These are phyloP conservation scores for Saccostrea glomerata DNA, from an alignment of 1,140 invertebrate genomes.

Conservation along the genomic window DNA sequence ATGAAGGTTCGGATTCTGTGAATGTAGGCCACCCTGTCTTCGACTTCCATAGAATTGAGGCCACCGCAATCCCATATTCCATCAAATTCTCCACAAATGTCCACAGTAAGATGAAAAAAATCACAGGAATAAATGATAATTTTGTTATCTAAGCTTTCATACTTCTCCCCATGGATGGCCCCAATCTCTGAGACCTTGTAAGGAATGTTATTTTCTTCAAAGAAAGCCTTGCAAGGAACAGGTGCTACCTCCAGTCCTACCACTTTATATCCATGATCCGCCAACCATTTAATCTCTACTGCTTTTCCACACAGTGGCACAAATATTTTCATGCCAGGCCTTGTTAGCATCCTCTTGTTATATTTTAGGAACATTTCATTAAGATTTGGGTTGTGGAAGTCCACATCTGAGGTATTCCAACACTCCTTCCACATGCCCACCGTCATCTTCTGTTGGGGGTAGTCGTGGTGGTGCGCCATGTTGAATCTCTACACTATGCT, in stretches of 20 bases:
- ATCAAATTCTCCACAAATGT: constrained; percentile 38
- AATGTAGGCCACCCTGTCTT: constrained; percentile 40
- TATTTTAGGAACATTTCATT: constrained; percentile 32
- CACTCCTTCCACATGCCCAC: constrained; percentile 11
- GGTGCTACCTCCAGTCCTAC: constrained; percentile 44
- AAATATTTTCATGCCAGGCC: constrained; percentile 25
- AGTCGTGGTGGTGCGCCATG: not conserved
- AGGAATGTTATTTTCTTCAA: constrained; percentile 45
- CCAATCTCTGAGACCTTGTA: not conserved
- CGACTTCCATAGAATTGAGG: constrained; percentile 33
- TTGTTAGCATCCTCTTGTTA: constrained; percentile 11
- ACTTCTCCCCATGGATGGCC: constrained; percentile 3
- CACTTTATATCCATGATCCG: constrained; percentile 39
- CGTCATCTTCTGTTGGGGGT: constrained; percentile 18
- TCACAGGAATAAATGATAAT: constrained; percentile 45
- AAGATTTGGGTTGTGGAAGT: constrained; percentile 16
- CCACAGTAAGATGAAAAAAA: constrained; percentile 27
- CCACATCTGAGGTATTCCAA: constrained; percentile 20
- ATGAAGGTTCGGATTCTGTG: constrained; percentile 32
- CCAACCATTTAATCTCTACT: constrained; percentile 47
- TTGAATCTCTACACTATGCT: not conserved
- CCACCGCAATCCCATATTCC: constrained; percentile 48
- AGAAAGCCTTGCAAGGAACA: constrained; percentile 41
- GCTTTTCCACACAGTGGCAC: constrained; percentile 52
- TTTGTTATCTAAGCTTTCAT: constrained; percentile 26